Conservation (phyloP, 2,113 vertebrate genomes). For the Serinus canaria region DNA sequence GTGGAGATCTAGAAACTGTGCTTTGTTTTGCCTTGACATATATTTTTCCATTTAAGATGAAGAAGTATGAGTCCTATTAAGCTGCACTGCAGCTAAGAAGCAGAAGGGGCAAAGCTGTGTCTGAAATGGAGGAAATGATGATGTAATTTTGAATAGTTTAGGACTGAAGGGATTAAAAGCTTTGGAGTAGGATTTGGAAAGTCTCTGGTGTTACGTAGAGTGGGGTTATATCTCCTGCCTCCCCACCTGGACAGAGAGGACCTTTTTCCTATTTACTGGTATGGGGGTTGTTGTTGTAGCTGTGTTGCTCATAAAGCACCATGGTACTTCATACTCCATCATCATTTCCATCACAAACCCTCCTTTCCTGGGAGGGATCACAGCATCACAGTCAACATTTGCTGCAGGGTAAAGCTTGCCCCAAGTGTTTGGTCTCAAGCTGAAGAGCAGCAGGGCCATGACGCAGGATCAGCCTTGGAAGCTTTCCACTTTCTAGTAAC, state of each 20-base stretch:
- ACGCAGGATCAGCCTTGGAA: conserved; percentile 5
- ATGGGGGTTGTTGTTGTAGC: background rate
- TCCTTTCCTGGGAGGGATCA: background rate
- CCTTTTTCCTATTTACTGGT: background rate
- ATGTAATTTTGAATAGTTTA: conserved; percentile 52
- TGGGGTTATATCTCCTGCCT: conserved; percentile 8
- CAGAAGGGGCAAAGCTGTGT: conserved; percentile 20
- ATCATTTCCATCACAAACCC: conserved; percentile 47
- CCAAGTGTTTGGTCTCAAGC: background rate
- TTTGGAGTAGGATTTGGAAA: conserved; percentile 69
- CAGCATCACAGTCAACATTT: background rate
- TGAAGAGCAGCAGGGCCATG: background rate
- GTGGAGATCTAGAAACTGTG: conserved; percentile 7
- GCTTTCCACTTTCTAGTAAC: conserved; percentile 3
- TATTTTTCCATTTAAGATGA: conserved; percentile 44
- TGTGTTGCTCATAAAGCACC: background rate
- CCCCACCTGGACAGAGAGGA: conserved; percentile 32
- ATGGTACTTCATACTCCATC: background rate
- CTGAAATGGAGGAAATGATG: conserved; percentile 57
- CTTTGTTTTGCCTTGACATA: conserved; percentile 49
- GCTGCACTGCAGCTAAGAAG: background rate
- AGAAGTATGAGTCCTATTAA: conserved; percentile 33
- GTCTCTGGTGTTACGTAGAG: conserved; percentile 39
- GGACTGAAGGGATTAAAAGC: conserved; percentile 65
- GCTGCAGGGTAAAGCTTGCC: background rate